Evolutionary conservation across 2,888 invertebrate species (phyloP), one percentile per base, ranked within the genome.

Genomic region (Lepeophtheirus nordmannii): DNA sequence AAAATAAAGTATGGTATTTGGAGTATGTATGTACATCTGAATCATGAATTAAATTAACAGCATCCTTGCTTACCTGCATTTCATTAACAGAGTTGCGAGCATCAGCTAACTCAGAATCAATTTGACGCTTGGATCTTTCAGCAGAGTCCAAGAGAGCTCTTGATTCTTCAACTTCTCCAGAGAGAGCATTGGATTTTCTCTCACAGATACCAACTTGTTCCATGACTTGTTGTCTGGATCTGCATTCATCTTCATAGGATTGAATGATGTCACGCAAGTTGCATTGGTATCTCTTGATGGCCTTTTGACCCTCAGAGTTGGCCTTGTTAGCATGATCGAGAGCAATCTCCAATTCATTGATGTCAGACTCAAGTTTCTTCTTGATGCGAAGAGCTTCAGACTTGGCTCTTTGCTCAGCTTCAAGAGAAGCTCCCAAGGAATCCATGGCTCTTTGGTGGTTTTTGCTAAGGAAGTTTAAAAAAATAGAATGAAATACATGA

Each of bases 281-380:
- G 38, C 53, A 30, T 53, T 63, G 63, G 10, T 63, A 46, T 22
- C 58, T 23, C 58, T 58, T 58, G 30, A 61, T 61, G 8, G 61
- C 17, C 61, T 61, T 61, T 58, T 53, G 63, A 14, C 53, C 63
- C 69, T 79, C 79, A 60, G 78, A 77, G 68, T 77, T 77, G 65
- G 70, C 68, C 69, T 80, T 76, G 76, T 81, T 81, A 68, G 80
- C 77, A 70, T 77, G 78, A 71, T 82, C 81, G 67, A 81, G 72
- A 65, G 78, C 80, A 69, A 82, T 79, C 71, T 81, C 81, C 65
- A 81, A 74, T 73, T 81, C 80, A 76, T 97, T 97, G 83, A 98
- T 97, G 83, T 98, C 97, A 74, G 91, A 89, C 80, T 98, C 98
- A 76, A 98, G 84, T 83, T 98, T 98, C 90, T 98, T 98, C 89